Evolutionary conservation across 2,113 vertebrate species (phyloP).

Genomic region (Syngnathus scovelli): DNA sequence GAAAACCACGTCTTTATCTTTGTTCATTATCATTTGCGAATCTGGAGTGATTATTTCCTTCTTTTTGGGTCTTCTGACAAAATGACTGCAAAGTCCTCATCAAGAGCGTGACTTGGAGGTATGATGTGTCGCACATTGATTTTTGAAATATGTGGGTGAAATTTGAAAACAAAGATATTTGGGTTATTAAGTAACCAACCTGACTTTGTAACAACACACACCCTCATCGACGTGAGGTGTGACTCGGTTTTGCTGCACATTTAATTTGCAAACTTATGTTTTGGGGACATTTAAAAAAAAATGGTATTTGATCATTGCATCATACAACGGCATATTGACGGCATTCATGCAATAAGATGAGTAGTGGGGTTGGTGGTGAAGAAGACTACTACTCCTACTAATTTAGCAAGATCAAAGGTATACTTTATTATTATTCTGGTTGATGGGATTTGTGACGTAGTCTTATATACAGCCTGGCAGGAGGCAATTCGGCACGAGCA

Average conservation of each 20-base stretch:
- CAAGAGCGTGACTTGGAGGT: too few relatives aligned
- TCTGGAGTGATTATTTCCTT: too few relatives aligned
- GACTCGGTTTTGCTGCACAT: not conserved
- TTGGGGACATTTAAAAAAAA: not conserved
- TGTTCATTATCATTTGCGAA: too few relatives aligned
- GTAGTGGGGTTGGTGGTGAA: not conserved
- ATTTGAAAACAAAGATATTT: too few relatives aligned
- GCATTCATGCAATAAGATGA: not conserved
- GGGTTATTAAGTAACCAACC: too few relatives aligned
- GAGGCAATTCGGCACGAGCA: conserved; percentile 73
- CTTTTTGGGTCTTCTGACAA: too few relatives aligned
- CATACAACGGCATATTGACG: not conserved
- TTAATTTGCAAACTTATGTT: not conserved
- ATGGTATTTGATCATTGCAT: not conserved
- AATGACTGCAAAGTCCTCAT: not conserved
- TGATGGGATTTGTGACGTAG: not conserved
- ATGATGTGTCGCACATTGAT: too few relatives aligned
- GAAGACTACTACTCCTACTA: not conserved
- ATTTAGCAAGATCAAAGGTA: not conserved
- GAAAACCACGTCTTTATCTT: not conserved
- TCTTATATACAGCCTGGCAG: conserved; percentile 79
- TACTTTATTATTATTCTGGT: not conserved
- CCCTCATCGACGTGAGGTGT: not conserved
- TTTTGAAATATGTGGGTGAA: too few relatives aligned
- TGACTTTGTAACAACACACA: too few relatives aligned